Base-by-base conservation (phyloP, 1,140 invertebrate genomes). In the Penaeus indicus region DNA sequence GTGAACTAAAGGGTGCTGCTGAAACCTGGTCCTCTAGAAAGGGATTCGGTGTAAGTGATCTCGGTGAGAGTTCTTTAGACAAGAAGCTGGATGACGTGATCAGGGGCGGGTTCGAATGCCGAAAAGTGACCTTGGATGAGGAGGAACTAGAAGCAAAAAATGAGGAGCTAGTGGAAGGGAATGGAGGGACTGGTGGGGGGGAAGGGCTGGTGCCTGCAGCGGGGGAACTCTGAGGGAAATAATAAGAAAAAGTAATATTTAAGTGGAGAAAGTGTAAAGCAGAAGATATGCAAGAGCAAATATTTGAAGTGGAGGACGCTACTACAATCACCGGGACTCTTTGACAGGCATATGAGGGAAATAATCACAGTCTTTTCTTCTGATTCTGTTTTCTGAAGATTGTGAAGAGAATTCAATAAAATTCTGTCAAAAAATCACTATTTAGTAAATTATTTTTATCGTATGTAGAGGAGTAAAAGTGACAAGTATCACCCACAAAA, bases 121-220 rank as follows among this genome's bases (percentile, higher is more conserved):
- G 62, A 61, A 88, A 79, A 42, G 64, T 42, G 38, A 82, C 64
- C 16, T 84, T 78, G 63, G 82, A 62, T 94, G 92, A 63, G 92
- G 91, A 72, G 84, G 18, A 69, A 84, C 85, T 54, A 19, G 77
- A 61, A 16, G 60, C 69, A 32, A 22, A 18, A 54, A 75, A 77
- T 80, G 82, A 72, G 63, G 92, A 25, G 91, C 88, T 88, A 91
- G 86, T 25, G 91, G 92, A 60, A 89, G 92, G 85, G 86, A 90
- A 78, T 92, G 77, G 61, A 61, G 90, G 87, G 61, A 88, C 77
- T 75, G 85, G 83, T 32, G 86, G 85, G 77, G 90, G 82, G 38
- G 80, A 83, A 47, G 78, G 69, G 42, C 67, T 72, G 80, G 78
- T 64, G 80, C 72, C 86, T 84, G 72, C 86, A 75, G 64, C 86